Percentiles rank a stretch among this genome's conserved stretches.
Evolutionary conservation across 2,113 vertebrate species (phyloP).

Genomic region (Ranitomeya variabilis): DNA sequence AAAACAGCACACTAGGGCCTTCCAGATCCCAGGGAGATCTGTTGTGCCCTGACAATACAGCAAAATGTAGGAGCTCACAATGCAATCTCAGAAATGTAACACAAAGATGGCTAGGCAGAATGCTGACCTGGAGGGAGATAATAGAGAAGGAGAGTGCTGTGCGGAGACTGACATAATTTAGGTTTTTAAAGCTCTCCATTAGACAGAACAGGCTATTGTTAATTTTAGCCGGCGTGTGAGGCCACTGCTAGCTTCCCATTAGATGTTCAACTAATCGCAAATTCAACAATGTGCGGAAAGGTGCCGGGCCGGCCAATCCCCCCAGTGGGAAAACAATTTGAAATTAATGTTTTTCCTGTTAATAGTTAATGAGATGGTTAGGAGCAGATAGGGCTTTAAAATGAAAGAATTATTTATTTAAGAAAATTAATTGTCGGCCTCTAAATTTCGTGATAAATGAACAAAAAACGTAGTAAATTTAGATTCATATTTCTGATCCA

Average conservation of each 20-base stretch:
- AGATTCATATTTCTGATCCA: neutral
- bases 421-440: slow-evolving; percentile 18
- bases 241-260: slow-evolving; percentile 42
- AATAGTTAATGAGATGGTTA: slow-evolving; percentile 42
- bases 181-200: slow-evolving; percentile 30
- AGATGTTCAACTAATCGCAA: slow-evolving; percentile 49
- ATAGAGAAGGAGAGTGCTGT: slow-evolving; percentile 37
- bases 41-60: slow-evolving; percentile 38
- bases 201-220: slow-evolving; percentile 42
- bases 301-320: neutral
- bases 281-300: slow-evolving; percentile 47
- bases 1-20: slow-evolving; percentile 27
- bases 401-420: slow-evolving; percentile 31
- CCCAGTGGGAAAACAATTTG: slow-evolving; percentile 24
- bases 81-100: slow-evolving; percentile 37
- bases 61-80: slow-evolving; percentile 47
- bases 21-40: slow-evolving; percentile 12
- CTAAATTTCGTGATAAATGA: neutral
- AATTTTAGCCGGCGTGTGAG: slow-evolving; percentile 58
- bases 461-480: neutral
- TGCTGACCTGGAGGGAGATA: slow-evolving; percentile 60
- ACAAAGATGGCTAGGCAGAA: slow-evolving; percentile 61
- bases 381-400: slow-evolving; percentile 15
- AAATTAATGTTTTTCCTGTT: slow-evolving; percentile 34
- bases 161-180: slow-evolving; percentile 45